Conservation (phyloP, 2,113 vertebrate genomes). For the Serilophus lunatus region DNA sequence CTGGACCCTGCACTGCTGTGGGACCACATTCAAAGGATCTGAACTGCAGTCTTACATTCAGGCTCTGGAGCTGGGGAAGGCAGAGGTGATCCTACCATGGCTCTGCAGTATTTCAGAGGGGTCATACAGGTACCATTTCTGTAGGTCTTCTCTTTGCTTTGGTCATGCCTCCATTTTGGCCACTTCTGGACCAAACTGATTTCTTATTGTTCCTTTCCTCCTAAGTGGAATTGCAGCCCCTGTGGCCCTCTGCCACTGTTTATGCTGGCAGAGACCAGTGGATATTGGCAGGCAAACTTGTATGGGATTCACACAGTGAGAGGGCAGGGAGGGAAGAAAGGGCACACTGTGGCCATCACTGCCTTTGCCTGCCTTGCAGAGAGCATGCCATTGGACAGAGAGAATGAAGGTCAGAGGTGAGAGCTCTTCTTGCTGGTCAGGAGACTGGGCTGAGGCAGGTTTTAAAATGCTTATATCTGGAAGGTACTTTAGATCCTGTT, state of each 20-base stretch:
- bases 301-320: neutral
- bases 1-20: neutral
- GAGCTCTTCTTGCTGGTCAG: neutral
- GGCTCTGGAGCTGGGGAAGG: neutral
- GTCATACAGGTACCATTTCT: neutral
- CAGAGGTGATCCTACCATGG: neutral
- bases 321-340: slow-evolving; percentile 45
- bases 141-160: neutral
- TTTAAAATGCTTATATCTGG: neutral
- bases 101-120: neutral
- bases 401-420: neutral
- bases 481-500: neutral
- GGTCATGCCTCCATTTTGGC: neutral
- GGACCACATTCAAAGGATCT: neutral
- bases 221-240: slow-evolving; percentile 28
- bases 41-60: neutral
- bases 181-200: slow-evolving; percentile 6
- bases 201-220: slow-evolving; percentile 11
- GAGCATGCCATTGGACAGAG: neutral
- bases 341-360: slow-evolving; percentile 1
- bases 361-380: neutral
- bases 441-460: neutral
- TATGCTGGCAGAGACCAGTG: slow-evolving; percentile 46
- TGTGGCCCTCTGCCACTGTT: slow-evolving; percentile 49
- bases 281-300: slow-evolving; percentile 42